These are phyloP conservation scores for Euzophera pinguis DNA, from an alignment of 2,888 invertebrate genomes.

Conservation along the genomic window DNA sequence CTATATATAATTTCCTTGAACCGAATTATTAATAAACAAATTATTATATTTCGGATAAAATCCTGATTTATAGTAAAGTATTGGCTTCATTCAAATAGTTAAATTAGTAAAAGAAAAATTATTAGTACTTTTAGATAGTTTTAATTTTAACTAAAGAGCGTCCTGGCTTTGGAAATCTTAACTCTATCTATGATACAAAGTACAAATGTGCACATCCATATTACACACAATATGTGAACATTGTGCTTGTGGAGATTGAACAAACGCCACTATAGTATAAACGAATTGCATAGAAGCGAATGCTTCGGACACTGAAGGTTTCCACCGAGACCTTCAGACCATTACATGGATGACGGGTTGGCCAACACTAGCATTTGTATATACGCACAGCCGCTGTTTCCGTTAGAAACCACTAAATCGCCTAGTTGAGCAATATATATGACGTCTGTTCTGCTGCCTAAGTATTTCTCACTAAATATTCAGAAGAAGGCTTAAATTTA, in stretches of 20 bases:
- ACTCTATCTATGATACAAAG: no score
- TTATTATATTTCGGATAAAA: no score
- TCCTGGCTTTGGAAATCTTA: no score
- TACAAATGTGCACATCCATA: no score
- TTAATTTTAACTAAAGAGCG: no score
- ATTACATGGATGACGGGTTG: slow-evolving; percentile 63
- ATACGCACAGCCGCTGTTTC: slow-evolving; percentile 54
- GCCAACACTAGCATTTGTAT: slow-evolving; percentile 44
- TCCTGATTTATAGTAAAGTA: no score
- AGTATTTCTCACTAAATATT: neutral
- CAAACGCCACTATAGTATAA: slow-evolving; percentile 18
- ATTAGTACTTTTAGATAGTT: no score
- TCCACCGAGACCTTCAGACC: slow-evolving; percentile 53
- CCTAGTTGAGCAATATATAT: slow-evolving; percentile 46
- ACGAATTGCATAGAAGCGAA: slow-evolving; percentile 27
- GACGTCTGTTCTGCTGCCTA: slow-evolving; percentile 29
- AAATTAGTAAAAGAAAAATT: no score
- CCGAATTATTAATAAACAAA: no score
- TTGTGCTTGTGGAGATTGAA: neutral
- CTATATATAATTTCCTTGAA: no score
- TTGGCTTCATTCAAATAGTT: no score
- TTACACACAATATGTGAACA: no score
- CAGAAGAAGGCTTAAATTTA: neutral
- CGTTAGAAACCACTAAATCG: slow-evolving; percentile 62
- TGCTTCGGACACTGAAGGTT: slow-evolving; percentile 41